Conservation (phyloP, 2,113 vertebrate species). For the Girardinichthys multiradiatus region DNA sequence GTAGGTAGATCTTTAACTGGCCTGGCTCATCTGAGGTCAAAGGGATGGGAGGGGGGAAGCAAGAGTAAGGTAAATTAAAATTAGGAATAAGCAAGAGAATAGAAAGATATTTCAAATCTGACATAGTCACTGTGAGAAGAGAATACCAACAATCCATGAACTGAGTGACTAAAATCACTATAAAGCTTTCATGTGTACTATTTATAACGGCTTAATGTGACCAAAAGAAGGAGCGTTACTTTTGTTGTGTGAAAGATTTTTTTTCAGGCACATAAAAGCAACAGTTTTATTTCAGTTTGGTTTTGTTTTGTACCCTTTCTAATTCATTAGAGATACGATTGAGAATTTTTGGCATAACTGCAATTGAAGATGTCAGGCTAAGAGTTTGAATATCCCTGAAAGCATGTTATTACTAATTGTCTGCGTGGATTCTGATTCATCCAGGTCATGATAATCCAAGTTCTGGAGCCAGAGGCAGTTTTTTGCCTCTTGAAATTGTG, state of each 20-base stretch:
- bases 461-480: neutral
- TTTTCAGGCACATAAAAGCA: constrained; percentile 18
- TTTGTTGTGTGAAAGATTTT: constrained; percentile 2
- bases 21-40: constrained; percentile 93
- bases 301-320: constrained; percentile 10
- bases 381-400: constrained; percentile 11
- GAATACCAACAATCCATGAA: constrained; percentile 47
- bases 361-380: constrained; percentile 15
- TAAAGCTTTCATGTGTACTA: constrained; percentile 15
- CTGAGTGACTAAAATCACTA: constrained; percentile 24
- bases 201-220: constrained; percentile 32
- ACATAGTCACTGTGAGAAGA: constrained; percentile 38
- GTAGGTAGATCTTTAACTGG: constrained; percentile 99
- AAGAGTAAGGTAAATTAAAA: constrained; percentile 51
- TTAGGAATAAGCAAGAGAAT: constrained; percentile 31
- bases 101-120: constrained; percentile 51
- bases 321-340: constrained; percentile 21
- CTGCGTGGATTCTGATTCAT: neutral
- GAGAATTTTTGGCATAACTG: constrained; percentile 10
- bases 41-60: constrained; percentile 26
- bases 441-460: constrained; percentile 7
- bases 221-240: constrained; percentile 20
- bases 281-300: constrained; percentile 20
- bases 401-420: constrained; percentile 14
- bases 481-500: constrained; percentile 3